Evolutionary conservation across 2,888 invertebrate genomes (phyloP).

Genomic region (Pheosia tremula): DNA sequence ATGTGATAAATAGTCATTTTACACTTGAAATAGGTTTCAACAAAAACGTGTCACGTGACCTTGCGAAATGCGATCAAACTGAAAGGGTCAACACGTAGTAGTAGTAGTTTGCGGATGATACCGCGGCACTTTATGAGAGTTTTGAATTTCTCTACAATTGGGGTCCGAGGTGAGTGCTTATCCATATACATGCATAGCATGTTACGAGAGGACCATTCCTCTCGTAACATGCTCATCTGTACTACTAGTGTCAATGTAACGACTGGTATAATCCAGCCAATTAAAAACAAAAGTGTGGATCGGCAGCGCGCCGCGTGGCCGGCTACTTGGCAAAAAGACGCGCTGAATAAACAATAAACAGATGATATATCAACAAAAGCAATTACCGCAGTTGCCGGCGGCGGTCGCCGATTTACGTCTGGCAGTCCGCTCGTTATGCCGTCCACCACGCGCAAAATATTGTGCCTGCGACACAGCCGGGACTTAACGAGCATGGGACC

Average conservation of each 20-base stretch:
- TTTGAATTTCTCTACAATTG: too few relatives aligned
- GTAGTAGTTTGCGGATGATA: too few relatives aligned
- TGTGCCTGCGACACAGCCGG: constrained; percentile 40
- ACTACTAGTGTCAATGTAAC: too few relatives aligned
- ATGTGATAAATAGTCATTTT: too few relatives aligned
- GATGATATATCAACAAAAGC: constrained; percentile 75
- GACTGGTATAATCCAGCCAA: background rate
- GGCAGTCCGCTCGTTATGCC: constrained; percentile 56
- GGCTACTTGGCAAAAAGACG: constrained; percentile 70
- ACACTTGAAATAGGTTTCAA: too few relatives aligned
- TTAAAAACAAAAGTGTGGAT: constrained; percentile 25
- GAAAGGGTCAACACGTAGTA: too few relatives aligned
- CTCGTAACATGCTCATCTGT: too few relatives aligned
- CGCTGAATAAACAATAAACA: constrained; percentile 74
- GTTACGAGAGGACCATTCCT: too few relatives aligned
- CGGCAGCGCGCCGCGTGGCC: constrained; percentile 11
- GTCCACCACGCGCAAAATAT: constrained; percentile 49
- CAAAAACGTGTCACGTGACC: too few relatives aligned
- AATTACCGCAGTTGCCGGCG: constrained; percentile 67
- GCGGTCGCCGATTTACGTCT: constrained; percentile 61
- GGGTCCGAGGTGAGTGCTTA: too few relatives aligned
- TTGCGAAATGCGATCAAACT: too few relatives aligned
- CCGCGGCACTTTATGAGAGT: background rate
- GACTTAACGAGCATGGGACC: constrained; percentile 51
- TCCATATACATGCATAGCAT: too few relatives aligned